Evolutionary conservation across 2,113 vertebrate genomes (phyloP), one percentile per base, ranked within the genome.

Genomic region (Fulmarus glacialis): DNA sequence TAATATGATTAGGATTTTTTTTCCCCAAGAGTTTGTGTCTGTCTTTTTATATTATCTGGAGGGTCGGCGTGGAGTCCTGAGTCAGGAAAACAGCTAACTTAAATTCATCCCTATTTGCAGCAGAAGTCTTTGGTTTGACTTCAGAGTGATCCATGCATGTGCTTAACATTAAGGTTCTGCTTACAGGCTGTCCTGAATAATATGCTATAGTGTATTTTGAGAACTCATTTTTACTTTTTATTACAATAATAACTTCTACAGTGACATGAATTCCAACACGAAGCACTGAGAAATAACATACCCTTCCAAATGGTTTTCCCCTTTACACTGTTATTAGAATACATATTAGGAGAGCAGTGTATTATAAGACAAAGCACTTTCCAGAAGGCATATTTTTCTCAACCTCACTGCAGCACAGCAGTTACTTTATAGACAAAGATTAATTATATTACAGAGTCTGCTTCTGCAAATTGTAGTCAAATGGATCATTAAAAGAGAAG

Each of bases 241-340:
- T 97, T 97, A 19, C 95, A 92, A 97, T 96, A 97, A 97, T 96
- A 96, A 97, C 96, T 97, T 97, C 96, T 97, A 81, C 95, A 94
- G 96, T 82, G 87, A 96, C 94, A 97, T 26, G 89, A 90, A 91
- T 95, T 96, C 94, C 96, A 93, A 62, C 93, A 67, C 24, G 20
- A 89, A 94, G 89, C 82, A 26, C 87, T 5, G 8, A 96, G 94
- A 77, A 94, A 92, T 82, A 95, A 82, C 94, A 95, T 63, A 52
- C 36, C 72, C 88, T 90, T 96, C 95, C 96, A 97, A 94, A 95
- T 88, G 96, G 82, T 97, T 97, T 97, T 93, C 87, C 89, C 90
- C 84, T 91, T 93, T 72, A 22, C 82, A 10, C 89, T 90, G 92
- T 88, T 91, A 88, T 90, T 81, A 58, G 79, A 91, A 87, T 32